These are phyloP conservation scores for Paracentrotus lividus DNA, from an alignment of 53 echinoderm and acorn worm species.

Conservation along the genomic window DNA sequence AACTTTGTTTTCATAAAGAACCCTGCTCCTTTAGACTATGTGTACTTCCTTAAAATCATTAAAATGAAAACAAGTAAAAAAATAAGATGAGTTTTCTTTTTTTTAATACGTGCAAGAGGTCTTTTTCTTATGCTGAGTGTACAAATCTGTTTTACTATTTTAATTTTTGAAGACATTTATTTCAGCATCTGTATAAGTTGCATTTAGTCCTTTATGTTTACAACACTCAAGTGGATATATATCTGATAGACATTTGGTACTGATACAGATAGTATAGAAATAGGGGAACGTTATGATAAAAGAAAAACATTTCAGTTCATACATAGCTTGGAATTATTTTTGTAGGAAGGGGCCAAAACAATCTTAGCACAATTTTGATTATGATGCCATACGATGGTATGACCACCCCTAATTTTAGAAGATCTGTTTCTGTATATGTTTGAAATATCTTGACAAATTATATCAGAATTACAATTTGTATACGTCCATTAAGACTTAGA, in stretches of 20 bases:
- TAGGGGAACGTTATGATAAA: background rate
- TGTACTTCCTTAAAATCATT: background rate
- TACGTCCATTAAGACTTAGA: background rate
- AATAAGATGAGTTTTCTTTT: background rate
- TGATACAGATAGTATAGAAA: too few relatives aligned
- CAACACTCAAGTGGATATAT: background rate
- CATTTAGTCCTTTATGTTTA: background rate
- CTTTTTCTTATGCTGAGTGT: background rate
- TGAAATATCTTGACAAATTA: background rate
- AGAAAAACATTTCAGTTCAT: background rate
- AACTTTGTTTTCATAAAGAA: background rate
- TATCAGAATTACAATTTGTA: background rate
- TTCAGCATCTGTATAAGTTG: background rate
- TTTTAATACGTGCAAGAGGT: too few relatives aligned
- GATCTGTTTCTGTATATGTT: background rate
- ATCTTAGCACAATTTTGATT: too few relatives aligned
- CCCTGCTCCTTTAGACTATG: background rate
- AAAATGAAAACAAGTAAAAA: too few relatives aligned
- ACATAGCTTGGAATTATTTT: background rate
- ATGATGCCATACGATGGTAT: too few relatives aligned
- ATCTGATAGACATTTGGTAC: background rate
- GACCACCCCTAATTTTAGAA: background rate
- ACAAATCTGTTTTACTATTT: background rate
- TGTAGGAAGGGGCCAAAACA: too few relatives aligned
- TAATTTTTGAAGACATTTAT: background rate